A percentile compares a stretch with the other conserved stretches of the same genome.
Conservation (phyloP, 2,113 vertebrate genomes). For the Paradisaea rubra region DNA sequence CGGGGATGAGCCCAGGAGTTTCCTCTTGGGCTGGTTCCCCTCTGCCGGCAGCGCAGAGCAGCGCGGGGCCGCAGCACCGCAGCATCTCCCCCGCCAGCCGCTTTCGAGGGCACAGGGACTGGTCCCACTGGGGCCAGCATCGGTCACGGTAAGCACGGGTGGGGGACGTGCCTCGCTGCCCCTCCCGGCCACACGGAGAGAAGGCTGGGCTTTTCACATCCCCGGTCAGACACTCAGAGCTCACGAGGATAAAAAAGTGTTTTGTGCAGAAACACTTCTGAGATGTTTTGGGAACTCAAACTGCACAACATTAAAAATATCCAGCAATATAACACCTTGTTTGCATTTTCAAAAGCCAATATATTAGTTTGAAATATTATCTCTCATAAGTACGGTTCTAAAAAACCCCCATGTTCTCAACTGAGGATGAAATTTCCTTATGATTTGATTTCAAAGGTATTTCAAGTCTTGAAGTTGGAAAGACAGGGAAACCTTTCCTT, state of each 20-base stretch:
- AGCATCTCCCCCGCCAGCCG: background rate
- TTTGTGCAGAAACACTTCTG: background rate
- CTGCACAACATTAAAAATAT: background rate
- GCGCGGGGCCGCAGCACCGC: background rate
- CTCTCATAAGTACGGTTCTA: background rate
- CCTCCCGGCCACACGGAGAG: fast-evolving
- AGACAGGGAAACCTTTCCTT: background rate
- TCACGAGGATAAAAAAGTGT: fast-evolving
- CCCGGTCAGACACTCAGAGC: background rate
- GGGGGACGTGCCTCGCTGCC: background rate
- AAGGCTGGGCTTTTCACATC: background rate
- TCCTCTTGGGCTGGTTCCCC: background rate
- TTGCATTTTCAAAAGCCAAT: background rate
- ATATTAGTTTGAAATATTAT: background rate
- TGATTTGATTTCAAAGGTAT: background rate
- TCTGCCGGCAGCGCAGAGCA: background rate
- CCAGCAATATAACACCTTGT: background rate
- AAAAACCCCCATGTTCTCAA: background rate
- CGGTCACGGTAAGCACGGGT: fast-evolving
- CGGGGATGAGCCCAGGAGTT: background rate
- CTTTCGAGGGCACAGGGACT: fast-evolving
- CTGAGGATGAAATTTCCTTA: background rate
- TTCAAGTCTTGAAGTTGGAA: background rate
- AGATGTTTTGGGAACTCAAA: background rate
- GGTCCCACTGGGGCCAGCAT: fast-evolving